Evolutionary conservation across 2,797 vertebrate species (phyloP).

Genomic region (Pachyuromys duprasi): DNA sequence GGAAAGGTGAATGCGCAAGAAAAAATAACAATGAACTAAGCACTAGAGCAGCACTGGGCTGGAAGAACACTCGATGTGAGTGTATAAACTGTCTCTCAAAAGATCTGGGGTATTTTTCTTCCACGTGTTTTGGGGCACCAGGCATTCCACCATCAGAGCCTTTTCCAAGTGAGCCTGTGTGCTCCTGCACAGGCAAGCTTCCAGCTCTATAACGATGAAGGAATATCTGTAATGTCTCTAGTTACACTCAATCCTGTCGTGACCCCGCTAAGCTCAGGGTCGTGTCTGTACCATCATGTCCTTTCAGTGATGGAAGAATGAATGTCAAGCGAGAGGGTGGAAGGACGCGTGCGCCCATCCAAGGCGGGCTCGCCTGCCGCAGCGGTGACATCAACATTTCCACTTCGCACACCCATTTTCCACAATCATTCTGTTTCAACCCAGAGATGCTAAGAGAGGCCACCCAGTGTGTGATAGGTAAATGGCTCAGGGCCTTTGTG

Average conservation of each 20-base stretch:
- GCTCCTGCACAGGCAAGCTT: not conserved
- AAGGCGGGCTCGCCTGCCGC: not conserved
- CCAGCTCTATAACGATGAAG: not conserved
- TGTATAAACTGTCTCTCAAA: not conserved
- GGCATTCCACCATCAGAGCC: not conserved
- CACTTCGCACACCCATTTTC: not conserved
- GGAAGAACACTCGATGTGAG: not conserved
- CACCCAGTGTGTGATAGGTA: not conserved
- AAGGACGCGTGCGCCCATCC: not conserved
- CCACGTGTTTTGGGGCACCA: not conserved
- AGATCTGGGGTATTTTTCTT: not conserved
- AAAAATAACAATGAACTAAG: not conserved
- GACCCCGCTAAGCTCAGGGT: no score
- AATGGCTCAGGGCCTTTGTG: not conserved
- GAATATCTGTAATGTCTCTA: not conserved
- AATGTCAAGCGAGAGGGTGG: not conserved
- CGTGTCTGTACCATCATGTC: not conserved
- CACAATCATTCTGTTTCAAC: not conserved
- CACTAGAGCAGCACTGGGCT: not conserved
- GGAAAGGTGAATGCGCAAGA: not conserved
- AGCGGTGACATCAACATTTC: not conserved
- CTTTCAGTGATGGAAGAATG: not conserved
- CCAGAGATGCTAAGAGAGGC: constrained; percentile 23
- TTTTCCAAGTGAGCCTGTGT: not conserved
- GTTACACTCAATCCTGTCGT: not conserved